Conservation (phyloP, 1,140 invertebrate genomes). For the Thaumetopoea pityocampa region DNA sequence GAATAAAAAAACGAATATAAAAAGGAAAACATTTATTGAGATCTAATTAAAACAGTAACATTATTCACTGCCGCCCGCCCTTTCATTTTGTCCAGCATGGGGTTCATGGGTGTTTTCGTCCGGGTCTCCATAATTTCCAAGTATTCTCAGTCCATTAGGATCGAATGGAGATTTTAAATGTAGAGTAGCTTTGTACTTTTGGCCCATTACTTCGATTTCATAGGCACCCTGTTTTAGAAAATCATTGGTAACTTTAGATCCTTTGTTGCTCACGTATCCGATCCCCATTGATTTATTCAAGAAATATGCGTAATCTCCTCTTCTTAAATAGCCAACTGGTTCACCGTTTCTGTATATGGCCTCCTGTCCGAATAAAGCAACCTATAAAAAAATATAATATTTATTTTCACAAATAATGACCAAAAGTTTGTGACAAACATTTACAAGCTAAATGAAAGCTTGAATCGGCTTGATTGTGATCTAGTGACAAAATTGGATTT, state of each 20-base stretch:
- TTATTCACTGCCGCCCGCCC: constrained; percentile 65
- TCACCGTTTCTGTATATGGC: constrained; percentile 86
- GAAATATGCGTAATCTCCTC: constrained; percentile 87
- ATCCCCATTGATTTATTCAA: constrained; percentile 82
- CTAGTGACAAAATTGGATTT: too few species aligned
- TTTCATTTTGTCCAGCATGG: constrained; percentile 70
- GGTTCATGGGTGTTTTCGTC: constrained; percentile 64
- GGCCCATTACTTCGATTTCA: constrained; percentile 87
- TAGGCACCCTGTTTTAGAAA: constrained; percentile 85
- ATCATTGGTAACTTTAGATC: constrained; percentile 77
- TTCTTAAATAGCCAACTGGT: constrained; percentile 85
- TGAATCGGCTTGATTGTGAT: too few species aligned
- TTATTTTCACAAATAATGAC: too few species aligned
- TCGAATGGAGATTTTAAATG: constrained; percentile 88
- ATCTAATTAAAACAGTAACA: constrained; percentile 15
- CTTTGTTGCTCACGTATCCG: constrained; percentile 69
- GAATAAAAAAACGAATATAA: constrained; percentile 4
- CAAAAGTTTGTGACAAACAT: too few species aligned
- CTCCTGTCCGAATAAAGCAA: constrained; percentile 89
- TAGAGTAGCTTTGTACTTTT: constrained; percentile 81
- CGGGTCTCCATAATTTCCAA: constrained; percentile 64
- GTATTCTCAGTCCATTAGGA: constrained; percentile 75
- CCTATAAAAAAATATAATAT: constrained; percentile 45
- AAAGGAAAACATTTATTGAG: constrained; percentile 27
- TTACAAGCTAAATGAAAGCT: too few species aligned